Conservation (phyloP, 2,888 invertebrate genomes). For the Cyclophora albipunctata region DNA sequence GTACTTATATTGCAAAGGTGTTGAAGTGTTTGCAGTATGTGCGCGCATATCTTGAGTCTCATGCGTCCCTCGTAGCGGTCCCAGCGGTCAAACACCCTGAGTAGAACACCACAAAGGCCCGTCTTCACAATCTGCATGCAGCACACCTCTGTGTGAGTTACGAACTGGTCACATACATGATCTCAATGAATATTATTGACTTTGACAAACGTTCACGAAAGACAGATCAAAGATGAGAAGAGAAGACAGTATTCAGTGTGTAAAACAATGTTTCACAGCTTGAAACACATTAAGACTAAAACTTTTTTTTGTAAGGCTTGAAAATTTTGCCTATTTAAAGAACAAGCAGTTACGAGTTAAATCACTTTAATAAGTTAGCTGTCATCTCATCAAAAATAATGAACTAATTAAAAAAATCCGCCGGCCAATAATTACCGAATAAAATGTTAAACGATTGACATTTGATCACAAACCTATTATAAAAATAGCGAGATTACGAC, state of each 20-base stretch:
- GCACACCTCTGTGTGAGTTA: constrained; percentile 76
- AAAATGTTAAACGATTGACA: too few species aligned
- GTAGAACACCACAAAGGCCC: constrained; percentile 72
- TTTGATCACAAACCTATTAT: too few species aligned
- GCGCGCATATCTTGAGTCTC: constrained; percentile 77
- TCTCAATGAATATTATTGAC: constrained; percentile 10
- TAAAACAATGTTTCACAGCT: background rate
- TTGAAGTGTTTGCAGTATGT: constrained; percentile 75
- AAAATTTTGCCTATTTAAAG: too few species aligned
- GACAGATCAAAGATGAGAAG: background rate
- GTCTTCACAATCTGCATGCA: constrained; percentile 79
- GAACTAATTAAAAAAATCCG: too few species aligned
- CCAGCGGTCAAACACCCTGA: constrained; percentile 78
- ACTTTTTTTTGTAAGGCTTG: too few species aligned
- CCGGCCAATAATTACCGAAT: too few species aligned
- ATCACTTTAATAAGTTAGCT: too few species aligned
- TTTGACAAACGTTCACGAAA: background rate
- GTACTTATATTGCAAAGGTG: constrained; percentile 78
- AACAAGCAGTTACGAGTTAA: too few species aligned
- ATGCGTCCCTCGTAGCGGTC: constrained; percentile 78
- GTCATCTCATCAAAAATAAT: too few species aligned
- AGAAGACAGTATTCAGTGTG: background rate
- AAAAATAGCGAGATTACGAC: too few species aligned
- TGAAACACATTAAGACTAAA: too few species aligned
- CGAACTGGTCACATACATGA: constrained; percentile 48